These are phyloP conservation scores for Philaenus spumarius DNA, from an alignment of 1,140 invertebrate genomes.

Conservation along the genomic window DNA sequence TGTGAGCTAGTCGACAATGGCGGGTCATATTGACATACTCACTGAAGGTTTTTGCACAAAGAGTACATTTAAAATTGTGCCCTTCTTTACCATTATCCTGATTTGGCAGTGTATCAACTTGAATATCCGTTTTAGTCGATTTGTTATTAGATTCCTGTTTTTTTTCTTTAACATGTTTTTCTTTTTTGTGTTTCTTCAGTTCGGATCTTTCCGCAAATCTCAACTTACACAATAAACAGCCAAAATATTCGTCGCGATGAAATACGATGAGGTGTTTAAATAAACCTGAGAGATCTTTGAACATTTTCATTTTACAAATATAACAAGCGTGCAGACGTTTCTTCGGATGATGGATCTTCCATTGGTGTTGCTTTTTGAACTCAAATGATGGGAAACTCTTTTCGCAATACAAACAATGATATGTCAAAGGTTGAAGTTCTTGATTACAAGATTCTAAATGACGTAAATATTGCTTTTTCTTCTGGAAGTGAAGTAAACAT, in stretches of 20 bases:
- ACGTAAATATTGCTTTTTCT: conserved; percentile 12
- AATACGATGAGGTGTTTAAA: conserved; percentile 25
- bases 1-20: conserved; percentile 11
- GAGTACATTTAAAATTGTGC: conserved; percentile 10
- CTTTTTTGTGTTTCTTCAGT: conserved; percentile 18
- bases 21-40: conserved; percentile 11
- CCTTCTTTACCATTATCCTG: not conserved
- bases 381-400: conserved; percentile 25
- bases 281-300: conserved; percentile 22
- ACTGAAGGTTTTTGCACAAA: conserved; percentile 16
- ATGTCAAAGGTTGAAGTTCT: conserved; percentile 1
- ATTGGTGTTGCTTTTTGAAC: conserved; percentile 25
- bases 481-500: conserved; percentile 15
- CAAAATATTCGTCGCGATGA: conserved; percentile 26
- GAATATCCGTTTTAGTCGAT: not conserved
- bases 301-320: conserved; percentile 26
- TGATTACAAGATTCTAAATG: conserved; percentile 16
- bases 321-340: conserved; percentile 28
- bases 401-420: conserved; percentile 31
- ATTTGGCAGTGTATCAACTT: not conserved
- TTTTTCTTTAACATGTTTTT: conserved; percentile 18
- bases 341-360: conserved; percentile 27
- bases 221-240: conserved; percentile 29
- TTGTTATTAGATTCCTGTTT: not conserved
- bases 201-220: conserved; percentile 24